Evolutionary conservation across 1,140 invertebrate species (phyloP).

Genomic region (Daktulosphaira vitifoliae): DNA sequence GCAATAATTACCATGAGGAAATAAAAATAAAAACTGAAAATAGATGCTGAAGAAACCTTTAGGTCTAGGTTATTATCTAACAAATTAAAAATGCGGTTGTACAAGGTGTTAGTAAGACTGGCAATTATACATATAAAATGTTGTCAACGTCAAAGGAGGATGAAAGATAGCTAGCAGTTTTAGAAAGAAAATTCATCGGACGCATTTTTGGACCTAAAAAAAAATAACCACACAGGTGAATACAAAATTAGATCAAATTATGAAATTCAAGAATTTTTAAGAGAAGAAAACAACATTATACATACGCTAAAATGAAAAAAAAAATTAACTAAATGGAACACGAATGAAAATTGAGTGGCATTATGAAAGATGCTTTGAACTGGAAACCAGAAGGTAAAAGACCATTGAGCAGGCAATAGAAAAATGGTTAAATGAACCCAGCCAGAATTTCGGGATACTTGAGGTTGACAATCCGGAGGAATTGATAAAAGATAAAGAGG

Average conservation of each 20-base stretch:
- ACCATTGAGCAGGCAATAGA: not conserved
- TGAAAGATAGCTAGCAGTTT: not conserved
- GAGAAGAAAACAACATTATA: not conserved
- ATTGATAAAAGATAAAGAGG: too few species aligned
- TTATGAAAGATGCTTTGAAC: not conserved
- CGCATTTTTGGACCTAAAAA: not conserved
- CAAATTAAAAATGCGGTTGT: too few species aligned
- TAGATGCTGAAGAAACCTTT: not conserved
- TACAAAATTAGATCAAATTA: too few species aligned
- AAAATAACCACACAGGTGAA: not conserved
- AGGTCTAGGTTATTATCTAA: not conserved
- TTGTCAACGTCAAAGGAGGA: not conserved
- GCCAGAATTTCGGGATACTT: too few species aligned
- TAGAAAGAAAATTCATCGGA: not conserved
- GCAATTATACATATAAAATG: not conserved
- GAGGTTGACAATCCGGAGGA: too few species aligned
- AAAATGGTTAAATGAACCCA: too few species aligned
- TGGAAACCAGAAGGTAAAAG: not conserved
- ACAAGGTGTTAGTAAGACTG: not conserved
- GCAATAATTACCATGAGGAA: too few species aligned
- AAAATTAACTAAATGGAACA: not conserved
- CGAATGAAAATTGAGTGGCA: not conserved
- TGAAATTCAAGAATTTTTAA: not conserved
- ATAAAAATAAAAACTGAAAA: not conserved
- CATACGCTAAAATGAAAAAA: not conserved